Evolutionary conservation across 2,888 invertebrate genomes (phyloP).

Genomic region (Hydriomena furcata): DNA sequence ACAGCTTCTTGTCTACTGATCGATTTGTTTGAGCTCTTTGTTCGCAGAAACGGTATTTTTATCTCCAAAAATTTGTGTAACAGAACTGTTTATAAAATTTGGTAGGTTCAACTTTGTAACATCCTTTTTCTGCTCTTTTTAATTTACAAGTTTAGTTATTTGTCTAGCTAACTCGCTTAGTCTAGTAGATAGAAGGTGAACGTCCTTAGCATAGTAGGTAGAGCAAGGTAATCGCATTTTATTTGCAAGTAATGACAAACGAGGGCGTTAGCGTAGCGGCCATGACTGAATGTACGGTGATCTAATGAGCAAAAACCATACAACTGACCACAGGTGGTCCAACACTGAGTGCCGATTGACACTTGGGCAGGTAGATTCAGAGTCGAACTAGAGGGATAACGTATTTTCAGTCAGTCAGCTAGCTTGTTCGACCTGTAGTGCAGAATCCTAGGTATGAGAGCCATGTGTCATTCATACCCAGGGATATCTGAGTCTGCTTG

Average conservation of each 20-base stretch:
- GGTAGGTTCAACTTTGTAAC: not conserved
- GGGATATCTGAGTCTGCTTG: too few relatives aligned
- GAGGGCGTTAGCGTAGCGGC: constrained; percentile 44
- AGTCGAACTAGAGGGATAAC: too few relatives aligned
- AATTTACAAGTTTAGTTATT: constrained; percentile 18
- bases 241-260: constrained; percentile 47
- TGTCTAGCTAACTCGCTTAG: constrained; percentile 15
- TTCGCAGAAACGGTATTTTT: constrained; percentile 17
- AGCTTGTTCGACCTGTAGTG: too few relatives aligned
- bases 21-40: constrained; percentile 46
- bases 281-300: constrained; percentile 33
- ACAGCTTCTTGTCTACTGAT: constrained; percentile 52
- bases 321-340: constrained; percentile 14
- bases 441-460: too few relatives aligned
- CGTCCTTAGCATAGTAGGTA: constrained; percentile 39
- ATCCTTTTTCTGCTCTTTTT: not conserved
- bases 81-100: not conserved
- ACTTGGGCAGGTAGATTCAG: not conserved
- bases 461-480: too few relatives aligned
- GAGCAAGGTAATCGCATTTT: constrained; percentile 36
- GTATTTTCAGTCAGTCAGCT: too few relatives aligned
- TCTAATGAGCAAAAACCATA: constrained; percentile 13
- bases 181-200: constrained; percentile 35
- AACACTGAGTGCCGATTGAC: not conserved
- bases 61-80: constrained; percentile 2